Conservation (phyloP, 2,797 vertebrate species). For the Spheniscus humboldti region DNA sequence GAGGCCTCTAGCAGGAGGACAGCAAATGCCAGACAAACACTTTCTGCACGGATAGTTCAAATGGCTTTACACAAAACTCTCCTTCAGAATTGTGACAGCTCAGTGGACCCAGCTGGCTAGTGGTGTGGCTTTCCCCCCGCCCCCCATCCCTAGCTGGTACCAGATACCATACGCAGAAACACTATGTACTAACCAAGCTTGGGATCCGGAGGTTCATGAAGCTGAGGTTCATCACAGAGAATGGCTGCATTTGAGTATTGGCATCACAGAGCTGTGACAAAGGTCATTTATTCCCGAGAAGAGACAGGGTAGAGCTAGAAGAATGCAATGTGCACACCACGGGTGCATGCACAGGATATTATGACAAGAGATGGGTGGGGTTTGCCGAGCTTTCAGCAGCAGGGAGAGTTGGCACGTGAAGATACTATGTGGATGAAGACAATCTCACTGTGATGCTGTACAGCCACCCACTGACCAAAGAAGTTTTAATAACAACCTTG, state of each 20-base stretch:
- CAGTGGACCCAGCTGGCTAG: not conserved
- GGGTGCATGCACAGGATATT: too few species aligned
- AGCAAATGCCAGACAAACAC: not conserved
- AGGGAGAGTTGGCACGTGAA: not conserved
- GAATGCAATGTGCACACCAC: not conserved
- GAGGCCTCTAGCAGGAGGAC: not conserved
- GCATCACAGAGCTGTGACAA: not conserved
- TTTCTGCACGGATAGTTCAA: not conserved
- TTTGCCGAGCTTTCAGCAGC: not conserved
- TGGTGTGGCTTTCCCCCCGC: not conserved
- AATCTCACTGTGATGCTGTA: not conserved
- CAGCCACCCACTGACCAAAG: not conserved
- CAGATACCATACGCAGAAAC: not conserved
- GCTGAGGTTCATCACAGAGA: not conserved
- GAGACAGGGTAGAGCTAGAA: not conserved
- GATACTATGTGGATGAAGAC: not conserved
- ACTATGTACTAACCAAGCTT: not conserved
- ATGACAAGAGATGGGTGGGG: not conserved
- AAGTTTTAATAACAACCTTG: not conserved
- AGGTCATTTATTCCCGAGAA: not conserved
- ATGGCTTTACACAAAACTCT: not conserved
- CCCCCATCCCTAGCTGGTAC: not conserved
- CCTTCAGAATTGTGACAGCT: not conserved
- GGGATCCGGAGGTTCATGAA: rapidly evolving
- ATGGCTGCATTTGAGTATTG: not conserved